Evolutionary conservation across 35 echinoderm and acorn worm species (phyloP), one percentile per base, ranked within the genome.

Genomic region (Ophiothrix spiculata): DNA sequence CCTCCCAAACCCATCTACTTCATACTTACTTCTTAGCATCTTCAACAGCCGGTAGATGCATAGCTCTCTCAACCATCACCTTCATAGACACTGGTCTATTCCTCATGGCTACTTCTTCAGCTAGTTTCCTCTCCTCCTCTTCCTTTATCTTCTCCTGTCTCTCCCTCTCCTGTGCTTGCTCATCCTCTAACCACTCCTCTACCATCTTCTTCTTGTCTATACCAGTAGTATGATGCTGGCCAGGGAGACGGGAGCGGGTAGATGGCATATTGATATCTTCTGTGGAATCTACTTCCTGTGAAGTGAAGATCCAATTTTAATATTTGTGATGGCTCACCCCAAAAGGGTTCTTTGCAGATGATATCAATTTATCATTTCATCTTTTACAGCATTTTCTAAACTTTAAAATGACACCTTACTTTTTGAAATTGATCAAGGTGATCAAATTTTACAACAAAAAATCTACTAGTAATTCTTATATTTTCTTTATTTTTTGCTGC

Each of bases 51-150:
- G 33, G 23, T 13, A 93, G 39, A 77, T 88, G 91, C 91, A 93
- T 93, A 45, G 91, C 91, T 76, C 83, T 84, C 54, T 93, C 91
- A 31, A 93, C 81, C 12, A 80, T 36, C 39, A 93, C 82, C 33
- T 83, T 84, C 81, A 93, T 89, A 32, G 49, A 41, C 1, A 93
- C 82, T 11, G 91, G 91, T 38, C 75, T 76, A 31, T 39, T 82
- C 85, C 75, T 75, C 69, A 63, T 31, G 39, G 39, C 56, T 31
- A 41, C 49, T 39, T 56, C 77, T 32, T 80, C 39, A 38, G 74
- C 80, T 36, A 33, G 16, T 46, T 45, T 46, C 28, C 88, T 90
- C 40, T 41, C 88, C 2, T 39, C 73, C 36, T 76, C 87, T 37
- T 74, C 88, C 60, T 56, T 37, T 12, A 73, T 8, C 23, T 80